Evolutionary conservation across 2,797 vertebrate genomes (phyloP).

Genomic region (Distichodus sexfasciatus): DNA sequence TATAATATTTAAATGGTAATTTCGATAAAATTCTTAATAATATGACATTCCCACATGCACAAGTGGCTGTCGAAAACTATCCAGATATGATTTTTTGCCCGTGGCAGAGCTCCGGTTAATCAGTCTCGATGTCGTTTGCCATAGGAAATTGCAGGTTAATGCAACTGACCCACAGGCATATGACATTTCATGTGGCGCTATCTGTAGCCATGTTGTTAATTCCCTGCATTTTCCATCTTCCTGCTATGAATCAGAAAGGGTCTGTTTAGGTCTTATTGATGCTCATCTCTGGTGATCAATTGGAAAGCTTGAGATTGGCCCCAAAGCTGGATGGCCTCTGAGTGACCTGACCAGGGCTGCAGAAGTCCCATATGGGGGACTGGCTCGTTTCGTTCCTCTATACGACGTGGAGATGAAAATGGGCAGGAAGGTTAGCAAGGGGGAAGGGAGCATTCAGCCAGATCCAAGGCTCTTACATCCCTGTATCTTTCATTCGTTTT

Average conservation of each 20-base stretch:
- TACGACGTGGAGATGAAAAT: neutral
- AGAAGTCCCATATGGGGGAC: neutral
- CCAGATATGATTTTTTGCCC: neutral
- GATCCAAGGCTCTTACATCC: no score
- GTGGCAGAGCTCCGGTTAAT: neutral
- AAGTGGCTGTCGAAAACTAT: neutral
- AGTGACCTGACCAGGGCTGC: slow-evolving; percentile 33
- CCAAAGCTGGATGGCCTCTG: slow-evolving; percentile 18
- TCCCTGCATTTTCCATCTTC: neutral
- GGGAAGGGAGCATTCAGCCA: slow-evolving; percentile 7
- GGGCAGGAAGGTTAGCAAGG: slow-evolving; percentile 11
- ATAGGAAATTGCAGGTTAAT: neutral
- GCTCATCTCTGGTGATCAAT: slow-evolving; percentile 7
- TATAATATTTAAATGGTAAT: no score
- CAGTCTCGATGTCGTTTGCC: neutral
- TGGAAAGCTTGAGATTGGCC: slow-evolving; percentile 13
- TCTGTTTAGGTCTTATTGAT: slow-evolving; percentile 9
- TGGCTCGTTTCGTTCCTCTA: slow-evolving; percentile 2
- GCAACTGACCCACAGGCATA: neutral
- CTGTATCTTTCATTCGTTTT: no score
- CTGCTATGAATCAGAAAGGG: neutral
- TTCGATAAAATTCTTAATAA: no score
- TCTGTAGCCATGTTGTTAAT: neutral
- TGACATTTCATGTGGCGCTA: neutral
- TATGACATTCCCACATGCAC: neutral